Conservation (phyloP, 2,113 vertebrate genomes). For the Rhipidura dahli region DNA sequence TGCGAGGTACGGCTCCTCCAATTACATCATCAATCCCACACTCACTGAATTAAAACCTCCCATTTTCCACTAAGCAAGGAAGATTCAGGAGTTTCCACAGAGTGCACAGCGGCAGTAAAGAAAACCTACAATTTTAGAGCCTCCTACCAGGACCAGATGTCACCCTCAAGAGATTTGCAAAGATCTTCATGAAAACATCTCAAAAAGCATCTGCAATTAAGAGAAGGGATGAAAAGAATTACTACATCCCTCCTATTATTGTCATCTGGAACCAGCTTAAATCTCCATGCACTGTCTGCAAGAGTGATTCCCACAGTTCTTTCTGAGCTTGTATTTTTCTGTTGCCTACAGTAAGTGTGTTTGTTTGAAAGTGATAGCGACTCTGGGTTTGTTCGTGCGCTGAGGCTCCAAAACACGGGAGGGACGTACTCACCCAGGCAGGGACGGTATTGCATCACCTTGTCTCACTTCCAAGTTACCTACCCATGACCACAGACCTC, state of each 20-base stretch:
- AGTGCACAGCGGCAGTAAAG: background rate
- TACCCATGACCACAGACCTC: background rate
- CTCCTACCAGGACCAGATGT: conserved; percentile 2
- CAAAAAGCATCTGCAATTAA: conserved; percentile 22
- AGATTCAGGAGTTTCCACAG: background rate
- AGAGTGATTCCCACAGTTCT: background rate
- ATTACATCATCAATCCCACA: background rate
- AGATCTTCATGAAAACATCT: background rate
- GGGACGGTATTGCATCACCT: background rate
- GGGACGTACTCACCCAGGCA: rapidly evolving
- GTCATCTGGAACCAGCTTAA: background rate
- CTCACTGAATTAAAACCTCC: background rate
- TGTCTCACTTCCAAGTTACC: background rate
- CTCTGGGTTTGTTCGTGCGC: background rate
- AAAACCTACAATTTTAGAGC: background rate
- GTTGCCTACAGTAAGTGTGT: rapidly evolving
- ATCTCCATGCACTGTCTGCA: background rate
- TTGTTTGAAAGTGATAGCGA: background rate
- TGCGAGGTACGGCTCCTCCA: rapidly evolving
- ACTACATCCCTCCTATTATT: background rate
- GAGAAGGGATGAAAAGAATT: background rate
- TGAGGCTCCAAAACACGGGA: background rate
- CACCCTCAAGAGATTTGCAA: background rate
- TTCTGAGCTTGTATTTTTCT: background rate
- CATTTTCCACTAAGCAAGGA: background rate